Conservation (phyloP, 2,113 vertebrate species). For the Hypomesus transpacificus region DNA sequence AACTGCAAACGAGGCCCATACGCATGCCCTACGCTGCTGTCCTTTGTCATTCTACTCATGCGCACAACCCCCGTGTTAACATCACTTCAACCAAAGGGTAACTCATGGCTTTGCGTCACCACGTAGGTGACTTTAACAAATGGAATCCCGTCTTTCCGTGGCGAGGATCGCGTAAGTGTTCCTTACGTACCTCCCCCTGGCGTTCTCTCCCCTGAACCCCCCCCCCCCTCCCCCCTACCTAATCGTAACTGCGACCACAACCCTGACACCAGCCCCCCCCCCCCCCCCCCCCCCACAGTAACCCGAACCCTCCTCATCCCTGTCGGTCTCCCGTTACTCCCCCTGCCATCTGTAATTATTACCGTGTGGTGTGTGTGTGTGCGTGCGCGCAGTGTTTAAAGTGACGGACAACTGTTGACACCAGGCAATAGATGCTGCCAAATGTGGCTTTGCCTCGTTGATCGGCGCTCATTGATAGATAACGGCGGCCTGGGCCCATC, state of each 20-base stretch:
- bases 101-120: neutral
- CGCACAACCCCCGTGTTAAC: neutral
- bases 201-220: neutral
- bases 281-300: neutral
- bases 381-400: neutral
- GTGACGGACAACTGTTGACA: neutral
- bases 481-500: neutral
- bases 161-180: slow-evolving; percentile 11
- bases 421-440: neutral
- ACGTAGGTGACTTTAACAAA: slow-evolving; percentile 14
- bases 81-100: neutral
- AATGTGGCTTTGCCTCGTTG: neutral
- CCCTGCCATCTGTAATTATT: slow-evolving; percentile 1
- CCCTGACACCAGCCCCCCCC: neutral
- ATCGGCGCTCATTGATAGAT: neutral
- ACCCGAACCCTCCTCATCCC: neutral
- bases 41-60: neutral
- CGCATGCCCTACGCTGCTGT: no score
- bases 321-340: neutral
- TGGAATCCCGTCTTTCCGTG: slow-evolving; percentile 7
- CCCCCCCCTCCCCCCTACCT: neutral
- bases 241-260: neutral
- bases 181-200: neutral
- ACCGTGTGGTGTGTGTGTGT: neutral
- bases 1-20: no score